Percentiles rank a stretch among this genome's conserved stretches.
Conservation (phyloP, 2,113 vertebrate species). For the Sakesphorus luctuosus region DNA sequence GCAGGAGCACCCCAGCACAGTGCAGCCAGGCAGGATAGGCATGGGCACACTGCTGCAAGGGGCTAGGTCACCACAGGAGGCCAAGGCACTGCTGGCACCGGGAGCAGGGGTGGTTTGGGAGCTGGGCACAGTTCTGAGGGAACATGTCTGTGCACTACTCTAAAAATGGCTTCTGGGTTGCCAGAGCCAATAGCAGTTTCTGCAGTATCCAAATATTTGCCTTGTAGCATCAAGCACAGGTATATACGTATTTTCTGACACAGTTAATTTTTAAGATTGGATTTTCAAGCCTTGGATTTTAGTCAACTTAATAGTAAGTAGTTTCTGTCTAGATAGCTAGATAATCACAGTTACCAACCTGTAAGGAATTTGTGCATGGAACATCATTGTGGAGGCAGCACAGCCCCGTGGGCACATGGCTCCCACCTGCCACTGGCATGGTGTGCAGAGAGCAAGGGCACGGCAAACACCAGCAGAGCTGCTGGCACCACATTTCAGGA, state of each 20-base stretch:
- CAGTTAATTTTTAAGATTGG: not conserved
- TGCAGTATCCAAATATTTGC: not conserved
- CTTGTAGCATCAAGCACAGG: not conserved
- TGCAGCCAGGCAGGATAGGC: fast-evolving
- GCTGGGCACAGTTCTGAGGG: not conserved
- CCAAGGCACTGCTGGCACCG: not conserved
- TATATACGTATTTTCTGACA: not conserved
- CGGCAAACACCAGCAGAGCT: not conserved
- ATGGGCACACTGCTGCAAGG: not conserved
- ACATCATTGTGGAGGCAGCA: not conserved
- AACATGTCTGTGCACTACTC: fast-evolving
- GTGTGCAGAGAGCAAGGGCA: not conserved
- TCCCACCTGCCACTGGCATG: not conserved
- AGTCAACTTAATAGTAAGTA: not conserved
- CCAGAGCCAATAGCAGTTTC: not conserved
- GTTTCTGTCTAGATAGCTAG: not conserved
- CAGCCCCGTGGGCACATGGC: not conserved
- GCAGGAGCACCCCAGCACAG: not conserved
- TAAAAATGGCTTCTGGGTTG: not conserved
- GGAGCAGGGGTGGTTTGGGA: not conserved
- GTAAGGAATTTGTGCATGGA: not conserved
- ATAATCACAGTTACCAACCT: not conserved
- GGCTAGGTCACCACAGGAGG: not conserved
- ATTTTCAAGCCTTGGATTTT: not conserved
- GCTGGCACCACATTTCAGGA: not conserved